A percentile compares a stretch with the other conserved stretches of the same genome.
phyloP scores from a whole-genome alignment of 2,113 vertebrate genomes.

The Calidris pygmaea region DNA sequence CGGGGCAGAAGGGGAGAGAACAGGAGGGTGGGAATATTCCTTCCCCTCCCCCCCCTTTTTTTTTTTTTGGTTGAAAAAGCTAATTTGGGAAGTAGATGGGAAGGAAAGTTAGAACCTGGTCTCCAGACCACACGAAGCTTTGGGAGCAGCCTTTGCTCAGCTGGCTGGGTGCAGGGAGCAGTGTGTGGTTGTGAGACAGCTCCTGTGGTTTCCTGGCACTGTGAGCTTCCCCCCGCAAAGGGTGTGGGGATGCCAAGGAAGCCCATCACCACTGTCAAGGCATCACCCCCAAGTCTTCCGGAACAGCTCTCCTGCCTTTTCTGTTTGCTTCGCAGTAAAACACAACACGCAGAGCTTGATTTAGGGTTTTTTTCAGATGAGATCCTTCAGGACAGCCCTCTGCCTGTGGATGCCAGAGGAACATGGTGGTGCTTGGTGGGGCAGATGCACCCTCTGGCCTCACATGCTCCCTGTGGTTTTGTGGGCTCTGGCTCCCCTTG shows the following conservation, averaged over 20 bases:
- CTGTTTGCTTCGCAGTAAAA: not conserved
- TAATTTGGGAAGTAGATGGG: not conserved
- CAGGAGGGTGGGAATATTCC: not conserved
- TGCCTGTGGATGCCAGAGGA: accelerated
- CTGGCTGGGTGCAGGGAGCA: not conserved
- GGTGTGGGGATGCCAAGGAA: not conserved
- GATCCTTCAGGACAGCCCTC: accelerated
- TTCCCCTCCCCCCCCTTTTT: accelerated
- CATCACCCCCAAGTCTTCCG: accelerated
- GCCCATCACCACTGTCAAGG: too few species aligned
- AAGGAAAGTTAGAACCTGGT: not conserved
- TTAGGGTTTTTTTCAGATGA: not conserved
- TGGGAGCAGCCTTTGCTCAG: not conserved
- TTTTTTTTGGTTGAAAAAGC: not conserved
- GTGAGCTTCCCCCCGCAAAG: not conserved
- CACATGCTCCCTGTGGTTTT: accelerated
- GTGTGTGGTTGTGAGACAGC: not conserved
- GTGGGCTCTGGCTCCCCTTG: not conserved
- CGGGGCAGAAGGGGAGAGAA: not conserved
- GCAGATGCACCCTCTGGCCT: not conserved
- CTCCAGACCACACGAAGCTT: not conserved
- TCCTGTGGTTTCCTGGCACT: not conserved
- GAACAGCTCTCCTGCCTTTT: not conserved
- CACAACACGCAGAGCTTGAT: not conserved
- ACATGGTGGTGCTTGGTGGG: accelerated